Conservation (phyloP, 1,140 invertebrate genomes). For the Rhopalosiphum maidis region DNA sequence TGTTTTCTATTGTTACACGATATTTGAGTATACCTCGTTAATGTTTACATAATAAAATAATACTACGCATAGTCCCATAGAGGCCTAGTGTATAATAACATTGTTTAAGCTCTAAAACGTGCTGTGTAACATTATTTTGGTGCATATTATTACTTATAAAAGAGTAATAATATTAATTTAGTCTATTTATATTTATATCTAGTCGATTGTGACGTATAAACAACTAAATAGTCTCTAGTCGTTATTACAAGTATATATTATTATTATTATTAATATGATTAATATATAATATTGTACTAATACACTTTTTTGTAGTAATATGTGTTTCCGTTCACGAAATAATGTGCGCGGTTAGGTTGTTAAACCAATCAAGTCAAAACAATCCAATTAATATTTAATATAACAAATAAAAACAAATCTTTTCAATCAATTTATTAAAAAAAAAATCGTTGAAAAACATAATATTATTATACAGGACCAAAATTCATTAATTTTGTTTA, state of each 20-base stretch:
- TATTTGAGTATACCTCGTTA: conserved; percentile 21
- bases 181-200: conserved; percentile 42
- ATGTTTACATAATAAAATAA: conserved; percentile 42
- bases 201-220: conserved; percentile 30
- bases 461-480: neutral
- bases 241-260: conserved; percentile 3
- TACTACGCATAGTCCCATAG: conserved; percentile 7
- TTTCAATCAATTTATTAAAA: neutral
- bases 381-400: conserved; percentile 30
- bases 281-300: conserved; percentile 12
- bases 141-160: conserved; percentile 47
- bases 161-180: conserved; percentile 30
- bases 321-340: neutral
- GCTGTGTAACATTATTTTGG: conserved; percentile 54
- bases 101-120: conserved; percentile 52
- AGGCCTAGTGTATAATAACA: neutral
- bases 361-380: neutral
- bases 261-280: neutral
- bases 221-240: conserved; percentile 23
- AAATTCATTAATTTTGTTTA: conserved; percentile 34
- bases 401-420: neutral
- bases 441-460: neutral
- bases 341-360: neutral
- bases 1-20: conserved; percentile 44
- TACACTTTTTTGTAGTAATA: conserved; percentile 16